A percentile compares a stretch with the other conserved stretches of the same genome.
Evolutionary conservation across 2,113 vertebrate species (phyloP).

Genomic region (Hymenochirus boettgeri): DNA sequence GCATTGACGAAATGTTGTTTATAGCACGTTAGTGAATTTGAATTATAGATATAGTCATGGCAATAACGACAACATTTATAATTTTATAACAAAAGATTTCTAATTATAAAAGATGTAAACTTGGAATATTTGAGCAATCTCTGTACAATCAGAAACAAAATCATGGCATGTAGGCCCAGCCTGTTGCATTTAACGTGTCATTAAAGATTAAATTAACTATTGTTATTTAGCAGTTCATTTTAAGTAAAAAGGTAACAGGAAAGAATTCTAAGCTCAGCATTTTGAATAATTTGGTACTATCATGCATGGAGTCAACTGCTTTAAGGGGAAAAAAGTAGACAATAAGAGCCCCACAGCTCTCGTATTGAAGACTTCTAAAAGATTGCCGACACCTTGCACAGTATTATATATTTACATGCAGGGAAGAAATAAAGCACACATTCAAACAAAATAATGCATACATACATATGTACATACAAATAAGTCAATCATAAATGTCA

Average conservation of each 20-base stretch:
- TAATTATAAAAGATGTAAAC: too few relatives aligned
- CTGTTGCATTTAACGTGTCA: neutral
- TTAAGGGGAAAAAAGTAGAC: slow-evolving; percentile 56
- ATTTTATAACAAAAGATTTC: too few relatives aligned
- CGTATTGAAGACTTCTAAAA: slow-evolving; percentile 47
- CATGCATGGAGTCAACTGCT: slow-evolving; percentile 59
- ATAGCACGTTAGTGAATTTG: too few relatives aligned
- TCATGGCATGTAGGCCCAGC: slow-evolving; percentile 1
- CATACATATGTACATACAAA: too few relatives aligned
- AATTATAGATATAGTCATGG: too few relatives aligned
- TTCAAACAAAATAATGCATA: too few relatives aligned
- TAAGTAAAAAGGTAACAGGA: slow-evolving; percentile 33
- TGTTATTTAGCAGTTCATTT: slow-evolving; percentile 43
- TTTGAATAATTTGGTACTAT: slow-evolving; percentile 55
- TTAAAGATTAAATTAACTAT: slow-evolving; percentile 17
- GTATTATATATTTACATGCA: slow-evolving; percentile 6
- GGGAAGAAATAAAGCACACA: neutral
- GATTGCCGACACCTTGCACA: slow-evolving; percentile 37
- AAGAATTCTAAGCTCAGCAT: slow-evolving; percentile 51
- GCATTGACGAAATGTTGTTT: too few relatives aligned
- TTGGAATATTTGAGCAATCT: too few relatives aligned
- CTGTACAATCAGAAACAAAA: too few relatives aligned
- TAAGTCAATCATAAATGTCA: too few relatives aligned
- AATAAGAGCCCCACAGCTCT: slow-evolving; percentile 58
- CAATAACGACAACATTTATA: too few relatives aligned